These are phyloP conservation scores for Agrochola lota DNA, from an alignment of 2,888 invertebrate species.

Conservation along the genomic window DNA sequence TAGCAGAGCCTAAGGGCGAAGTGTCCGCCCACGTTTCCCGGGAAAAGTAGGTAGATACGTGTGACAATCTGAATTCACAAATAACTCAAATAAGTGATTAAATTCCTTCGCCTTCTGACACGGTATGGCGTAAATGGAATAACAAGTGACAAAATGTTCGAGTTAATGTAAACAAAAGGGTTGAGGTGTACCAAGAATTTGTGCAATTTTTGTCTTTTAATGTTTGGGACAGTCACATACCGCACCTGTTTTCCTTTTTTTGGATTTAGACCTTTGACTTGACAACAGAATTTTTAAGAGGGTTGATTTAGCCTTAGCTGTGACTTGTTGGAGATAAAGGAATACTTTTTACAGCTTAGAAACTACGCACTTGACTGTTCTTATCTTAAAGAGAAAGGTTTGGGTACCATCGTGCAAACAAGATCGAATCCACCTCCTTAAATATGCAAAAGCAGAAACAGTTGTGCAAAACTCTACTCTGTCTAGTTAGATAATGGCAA, in stretches of 20 bases:
- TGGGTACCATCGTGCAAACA: not conserved
- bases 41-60: slow-evolving; percentile 56
- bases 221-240: slow-evolving; percentile 5
- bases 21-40: slow-evolving; percentile 46
- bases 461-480: not conserved
- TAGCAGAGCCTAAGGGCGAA: slow-evolving; percentile 60
- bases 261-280: slow-evolving; percentile 11
- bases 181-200: slow-evolving; percentile 25
- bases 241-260: slow-evolving; percentile 18
- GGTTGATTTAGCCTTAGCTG: slow-evolving; percentile 4
- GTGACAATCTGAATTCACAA: slow-evolving; percentile 57
- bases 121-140: slow-evolving; percentile 31
- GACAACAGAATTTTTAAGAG: slow-evolving; percentile 16
- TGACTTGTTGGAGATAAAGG: slow-evolving; percentile 36
- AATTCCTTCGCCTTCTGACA: slow-evolving; percentile 35
- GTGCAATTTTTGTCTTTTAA: slow-evolving; percentile 31
- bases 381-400: slow-evolving; percentile 33
- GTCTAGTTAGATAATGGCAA: not conserved
- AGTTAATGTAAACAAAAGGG: slow-evolving; percentile 27
- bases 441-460: slow-evolving; percentile 28
- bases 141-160: slow-evolving; percentile 42
- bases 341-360: slow-evolving; percentile 42
- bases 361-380: slow-evolving; percentile 32
- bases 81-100: slow-evolving; percentile 57
- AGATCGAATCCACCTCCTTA: slow-evolving; percentile 24